These are phyloP conservation scores for Podarcis lilfordi DNA, from an alignment of 2,797 vertebrate species.

Conservation along the genomic window DNA sequence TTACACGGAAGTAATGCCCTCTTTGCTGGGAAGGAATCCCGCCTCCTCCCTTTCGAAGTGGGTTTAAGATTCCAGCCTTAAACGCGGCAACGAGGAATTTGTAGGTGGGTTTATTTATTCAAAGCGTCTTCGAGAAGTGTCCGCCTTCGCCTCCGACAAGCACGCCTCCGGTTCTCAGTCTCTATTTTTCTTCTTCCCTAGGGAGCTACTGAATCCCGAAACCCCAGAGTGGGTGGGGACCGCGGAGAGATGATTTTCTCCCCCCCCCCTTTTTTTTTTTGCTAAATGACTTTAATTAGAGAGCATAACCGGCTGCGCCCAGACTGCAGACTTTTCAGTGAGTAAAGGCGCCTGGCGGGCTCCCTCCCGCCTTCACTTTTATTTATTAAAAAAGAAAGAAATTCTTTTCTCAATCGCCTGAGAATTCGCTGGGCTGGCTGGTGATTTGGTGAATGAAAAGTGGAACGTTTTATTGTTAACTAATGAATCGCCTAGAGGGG, in stretches of 20 bases:
- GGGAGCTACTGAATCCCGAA: slow-evolving; percentile 38
- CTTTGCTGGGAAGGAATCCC: background rate
- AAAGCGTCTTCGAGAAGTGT: background rate
- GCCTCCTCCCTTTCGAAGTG: background rate
- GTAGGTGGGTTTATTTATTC: too few relatives aligned
- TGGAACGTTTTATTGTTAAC: background rate
- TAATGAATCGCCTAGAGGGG: accelerated
- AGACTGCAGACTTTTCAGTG: background rate
- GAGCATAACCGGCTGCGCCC: background rate
- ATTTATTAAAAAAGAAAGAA: background rate
- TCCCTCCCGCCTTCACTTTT: background rate
- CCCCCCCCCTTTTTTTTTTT: background rate
- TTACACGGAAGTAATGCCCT: background rate
- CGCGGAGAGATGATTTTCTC: background rate
- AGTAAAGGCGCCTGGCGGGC: background rate
- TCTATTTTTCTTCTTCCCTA: background rate
- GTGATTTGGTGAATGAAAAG: background rate
- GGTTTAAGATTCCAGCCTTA: background rate
- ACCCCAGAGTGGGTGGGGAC: background rate
- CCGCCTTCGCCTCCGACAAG: background rate
- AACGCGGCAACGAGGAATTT: background rate
- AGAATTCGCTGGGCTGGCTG: background rate
- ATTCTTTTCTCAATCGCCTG: background rate
- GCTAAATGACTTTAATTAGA: slow-evolving; percentile 1
- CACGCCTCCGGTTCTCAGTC: background rate